Evolutionary conservation across 2,888 invertebrate species (phyloP), one percentile per base, ranked within the genome.

Genomic region (Tyria jacobaeae): DNA sequence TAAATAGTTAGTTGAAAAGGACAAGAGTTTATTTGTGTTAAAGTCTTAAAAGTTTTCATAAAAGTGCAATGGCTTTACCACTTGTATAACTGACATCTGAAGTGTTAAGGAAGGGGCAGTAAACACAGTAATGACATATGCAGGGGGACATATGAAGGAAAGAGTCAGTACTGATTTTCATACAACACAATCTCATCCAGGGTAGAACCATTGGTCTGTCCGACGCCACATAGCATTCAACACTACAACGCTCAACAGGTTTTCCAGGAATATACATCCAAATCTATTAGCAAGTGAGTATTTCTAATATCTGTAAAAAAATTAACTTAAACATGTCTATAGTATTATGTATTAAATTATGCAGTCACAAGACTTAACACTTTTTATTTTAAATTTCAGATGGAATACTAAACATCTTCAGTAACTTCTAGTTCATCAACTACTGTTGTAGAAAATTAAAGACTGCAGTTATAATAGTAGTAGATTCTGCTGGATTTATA

Each of bases 11-110:
- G 88, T 83, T 55, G 55, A 82, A 89, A 89, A 75, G 85, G 85
- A 87, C 83, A 82, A 87, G 86, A 90, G 83, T 90, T 87, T 90
- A 90, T 88, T 85, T 83, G 88, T 89, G 88, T 91, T 89, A 82
- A 85, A 83, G 80, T 88, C 82, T 83, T 89, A 88, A 82, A 86
- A 84, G 87, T 85, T 86, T 86, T 89, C 86, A 83, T 84, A 89
- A 88, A 85, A 87, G 92, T 92, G 93, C 92, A 92, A 92, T 92
- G 88, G 83, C 88, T 78, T 44, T 78, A 82, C 80, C 37, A 69
- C 51, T 81, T 73, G 75, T 68, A 75, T 73, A 75, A 84, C 84
- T 84, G 85, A 84, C 76, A 76, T 80, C 77, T 82, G 79, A 80
- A 72, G 9, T 25, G 9, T 44, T 0, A 31, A 7, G 44, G 27